Base-by-base conservation (phyloP, 2,888 invertebrate genomes). In the Clitarchus hookeri region DNA sequence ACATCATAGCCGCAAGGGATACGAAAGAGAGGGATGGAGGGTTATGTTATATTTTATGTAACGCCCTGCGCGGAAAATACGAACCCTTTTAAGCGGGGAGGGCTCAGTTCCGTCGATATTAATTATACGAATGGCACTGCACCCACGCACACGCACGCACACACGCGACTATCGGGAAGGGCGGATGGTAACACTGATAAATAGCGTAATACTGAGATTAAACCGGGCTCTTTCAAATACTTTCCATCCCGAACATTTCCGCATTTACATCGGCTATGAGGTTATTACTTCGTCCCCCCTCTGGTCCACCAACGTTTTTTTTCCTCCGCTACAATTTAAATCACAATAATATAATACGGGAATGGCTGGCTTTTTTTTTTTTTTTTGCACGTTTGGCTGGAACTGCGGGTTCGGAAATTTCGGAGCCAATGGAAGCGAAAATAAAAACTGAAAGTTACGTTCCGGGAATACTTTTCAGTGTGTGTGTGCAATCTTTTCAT, bases 181-280 rank as follows among this genome's bases (percentile, higher is more conserved):
- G 23, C 23, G 65, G 65, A 65, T 19, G n/a, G 65, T 65, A 65
- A 65, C 65, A 65, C 65, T 65, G 65, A 65, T 65, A 65, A 65
- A 65, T 65, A 65, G 65, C 65, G 65, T 65, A 65, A 65, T 65
- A n/a, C 65, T 23, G 23, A 65, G 65, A 65, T 65, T 65, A 65
- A 65, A 65, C 65, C 65, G 65, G 36, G 65, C 65, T 65, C 65
- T 65, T 65, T 65, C 65, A n/a, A 65, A 65, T 65, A 65, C 65
- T 65, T 65, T 65, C 65, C 65, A 65, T 23, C 12, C 65, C n/a
- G 65, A 65, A 65, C 6, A 65, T 6, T 65, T n/a, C 23, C 19
- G 65, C 65, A 23, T 65, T 65, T 65, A 65, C 65, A 65, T 65
- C 65, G 65, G 65, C 65, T 65, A 65, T 19, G 65, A 65, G 65